Percentiles rank a stretch among this genome's conserved stretches.
These are phyloP conservation scores for Troilus luridus DNA, from an alignment of 2,888 invertebrate genomes.

Conservation along the genomic window DNA sequence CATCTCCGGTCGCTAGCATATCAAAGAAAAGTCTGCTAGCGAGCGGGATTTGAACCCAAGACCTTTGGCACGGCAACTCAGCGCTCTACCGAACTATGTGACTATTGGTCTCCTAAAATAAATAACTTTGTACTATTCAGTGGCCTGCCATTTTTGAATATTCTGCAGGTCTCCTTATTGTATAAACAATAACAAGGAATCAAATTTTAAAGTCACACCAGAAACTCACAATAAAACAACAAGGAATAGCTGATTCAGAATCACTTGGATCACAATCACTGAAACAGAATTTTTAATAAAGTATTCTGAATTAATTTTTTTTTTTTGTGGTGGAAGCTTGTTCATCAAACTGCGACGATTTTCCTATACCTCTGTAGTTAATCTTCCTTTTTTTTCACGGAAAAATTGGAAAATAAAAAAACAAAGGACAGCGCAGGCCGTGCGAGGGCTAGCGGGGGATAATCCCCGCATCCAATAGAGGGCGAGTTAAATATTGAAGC, in stretches of 20 bases:
- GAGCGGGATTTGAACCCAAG: no score
- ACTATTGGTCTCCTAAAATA: no score
- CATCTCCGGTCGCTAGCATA: no score
- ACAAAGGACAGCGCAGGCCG: background rate
- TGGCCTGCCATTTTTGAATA: no score
- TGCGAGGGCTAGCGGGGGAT: background rate
- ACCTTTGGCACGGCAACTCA: no score
- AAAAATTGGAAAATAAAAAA: constrained; percentile 3
- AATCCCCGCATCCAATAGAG: constrained; percentile 44
- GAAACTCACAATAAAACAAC: background rate
- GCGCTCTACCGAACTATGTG: no score
- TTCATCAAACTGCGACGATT: constrained; percentile 28
- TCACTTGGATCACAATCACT: background rate
- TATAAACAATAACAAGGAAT: background rate
- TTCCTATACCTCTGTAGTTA: constrained; percentile 9
- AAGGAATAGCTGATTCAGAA: background rate
- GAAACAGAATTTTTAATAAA: background rate
- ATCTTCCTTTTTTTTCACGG: background rate
- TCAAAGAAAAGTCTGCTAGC: no score
- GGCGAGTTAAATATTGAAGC: constrained; percentile 38
- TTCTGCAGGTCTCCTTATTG: no score
- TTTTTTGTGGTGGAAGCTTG: background rate
- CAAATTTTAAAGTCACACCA: background rate
- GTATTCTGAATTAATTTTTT: constrained; percentile 6
- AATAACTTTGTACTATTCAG: no score